Conservation (phyloP, 2,113 vertebrate genomes). For the Spheniscus mendiculus region DNA sequence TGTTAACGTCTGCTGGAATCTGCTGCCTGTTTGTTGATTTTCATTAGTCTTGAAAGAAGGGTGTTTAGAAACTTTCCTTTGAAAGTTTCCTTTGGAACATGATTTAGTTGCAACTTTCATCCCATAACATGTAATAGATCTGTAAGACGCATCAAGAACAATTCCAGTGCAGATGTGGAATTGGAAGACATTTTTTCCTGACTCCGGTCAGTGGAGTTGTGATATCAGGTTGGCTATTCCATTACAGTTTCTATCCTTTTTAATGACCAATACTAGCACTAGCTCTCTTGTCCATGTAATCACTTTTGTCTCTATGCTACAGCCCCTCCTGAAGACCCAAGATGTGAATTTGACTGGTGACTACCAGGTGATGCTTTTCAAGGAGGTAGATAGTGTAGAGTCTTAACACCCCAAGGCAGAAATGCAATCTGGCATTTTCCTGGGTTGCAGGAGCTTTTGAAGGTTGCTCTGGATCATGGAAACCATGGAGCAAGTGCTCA, state of each 20-base stretch:
- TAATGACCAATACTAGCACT: neutral
- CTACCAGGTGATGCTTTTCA: neutral
- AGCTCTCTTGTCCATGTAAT: neutral
- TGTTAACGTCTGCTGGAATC: neutral
- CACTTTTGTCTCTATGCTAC: neutral
- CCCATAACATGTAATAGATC: fast-evolving
- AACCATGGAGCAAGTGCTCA: neutral
- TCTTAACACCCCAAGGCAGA: neutral
- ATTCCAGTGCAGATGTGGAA: neutral
- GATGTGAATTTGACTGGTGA: neutral
- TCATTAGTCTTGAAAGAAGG: neutral
- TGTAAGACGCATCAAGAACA: neutral
- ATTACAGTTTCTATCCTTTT: neutral
- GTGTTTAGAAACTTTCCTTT: neutral
- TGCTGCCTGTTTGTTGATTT: neutral
- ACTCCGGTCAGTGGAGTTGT: neutral
- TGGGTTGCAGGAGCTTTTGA: neutral
- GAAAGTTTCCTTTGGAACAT: neutral
- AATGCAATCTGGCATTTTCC: neutral
- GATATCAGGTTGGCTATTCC: neutral
- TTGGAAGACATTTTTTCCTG: neutral
- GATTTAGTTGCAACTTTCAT: neutral
- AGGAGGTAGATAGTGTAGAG: neutral
- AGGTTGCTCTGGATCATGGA: neutral
- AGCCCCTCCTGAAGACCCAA: neutral